Conservation (phyloP, 1,140 invertebrate species). For the Heliconius hewitsoni region DNA sequence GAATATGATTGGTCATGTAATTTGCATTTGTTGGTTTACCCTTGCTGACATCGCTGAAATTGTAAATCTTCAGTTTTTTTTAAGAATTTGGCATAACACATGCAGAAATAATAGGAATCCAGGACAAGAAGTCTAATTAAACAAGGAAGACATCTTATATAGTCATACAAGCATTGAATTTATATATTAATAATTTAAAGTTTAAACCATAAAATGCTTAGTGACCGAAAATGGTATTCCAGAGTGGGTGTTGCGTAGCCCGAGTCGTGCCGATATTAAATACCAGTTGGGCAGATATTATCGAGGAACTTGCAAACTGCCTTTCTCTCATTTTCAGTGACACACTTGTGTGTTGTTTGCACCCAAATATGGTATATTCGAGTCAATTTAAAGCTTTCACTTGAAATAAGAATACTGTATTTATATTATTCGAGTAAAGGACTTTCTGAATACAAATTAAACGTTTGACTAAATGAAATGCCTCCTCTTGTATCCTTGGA, state of each 20-base stretch:
- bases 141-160: no score
- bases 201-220: conserved; percentile 22
- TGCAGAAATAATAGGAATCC: no score
- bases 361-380: conserved; percentile 5
- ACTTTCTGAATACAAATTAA: background rate
- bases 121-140: no score
- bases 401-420: background rate
- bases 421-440: background rate
- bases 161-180: background rate
- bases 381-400: conserved; percentile 6
- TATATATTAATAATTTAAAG: background rate
- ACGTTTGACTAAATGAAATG: background rate
- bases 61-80: background rate
- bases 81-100: no score
- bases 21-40: background rate
- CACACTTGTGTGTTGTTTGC: conserved; percentile 23
- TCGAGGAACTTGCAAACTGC: conserved; percentile 27
- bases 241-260: conserved; percentile 32
- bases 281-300: conserved; percentile 34
- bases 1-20: conserved; percentile 35
- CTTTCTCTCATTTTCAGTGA: conserved; percentile 33
- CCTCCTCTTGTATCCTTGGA: background rate
- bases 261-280: conserved; percentile 30
- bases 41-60: background rate
- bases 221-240: conserved; percentile 31